Evolutionary conservation across 2,797 vertebrate species (phyloP).

Genomic region (Aeoliscus strigatus): DNA sequence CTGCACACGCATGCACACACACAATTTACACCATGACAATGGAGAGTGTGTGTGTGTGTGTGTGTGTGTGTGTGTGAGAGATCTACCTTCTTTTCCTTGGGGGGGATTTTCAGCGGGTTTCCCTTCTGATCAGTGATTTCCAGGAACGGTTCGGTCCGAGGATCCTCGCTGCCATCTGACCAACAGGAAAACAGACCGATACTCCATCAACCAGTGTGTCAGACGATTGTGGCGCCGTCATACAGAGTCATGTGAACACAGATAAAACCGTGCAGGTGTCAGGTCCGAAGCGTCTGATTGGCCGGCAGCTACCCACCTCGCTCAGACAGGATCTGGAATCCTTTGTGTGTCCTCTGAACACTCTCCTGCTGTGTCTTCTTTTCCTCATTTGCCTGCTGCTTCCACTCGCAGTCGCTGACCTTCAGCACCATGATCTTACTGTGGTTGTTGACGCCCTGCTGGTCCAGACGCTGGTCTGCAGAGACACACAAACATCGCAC

Average conservation of each 20-base stretch:
- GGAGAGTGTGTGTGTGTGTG: too few relatives aligned
- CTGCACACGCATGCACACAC: slow-evolving; percentile 60
- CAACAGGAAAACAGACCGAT: neutral
- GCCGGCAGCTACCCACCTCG: slow-evolving; percentile 69
- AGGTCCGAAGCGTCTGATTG: too few relatives aligned
- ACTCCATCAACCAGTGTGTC: neutral
- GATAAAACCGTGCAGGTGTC: too few relatives aligned
- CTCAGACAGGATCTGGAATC: slow-evolving; percentile 89
- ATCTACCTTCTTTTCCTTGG: slow-evolving; percentile 81
- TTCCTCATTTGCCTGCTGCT: slow-evolving; percentile 62
- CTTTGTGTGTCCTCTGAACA: slow-evolving; percentile 84
- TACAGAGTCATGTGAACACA: too few relatives aligned
- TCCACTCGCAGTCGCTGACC: slow-evolving; percentile 76
- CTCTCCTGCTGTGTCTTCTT: slow-evolving; percentile 76
- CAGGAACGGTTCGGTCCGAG: slow-evolving; percentile 79
- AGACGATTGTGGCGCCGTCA: too few relatives aligned
- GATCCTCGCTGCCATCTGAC: slow-evolving; percentile 85
- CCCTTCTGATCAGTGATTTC: slow-evolving; percentile 96
- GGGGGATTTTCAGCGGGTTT: slow-evolving; percentile 84
- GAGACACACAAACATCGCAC: neutral
- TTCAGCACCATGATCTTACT: slow-evolving; percentile 89
- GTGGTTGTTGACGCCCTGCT: slow-evolving; percentile 87
- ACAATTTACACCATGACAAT: too few relatives aligned
- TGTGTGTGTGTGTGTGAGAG: too few relatives aligned
- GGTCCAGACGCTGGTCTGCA: slow-evolving; percentile 79